Conservation (phyloP, 2,113 vertebrate genomes). For the Uria aalge region DNA sequence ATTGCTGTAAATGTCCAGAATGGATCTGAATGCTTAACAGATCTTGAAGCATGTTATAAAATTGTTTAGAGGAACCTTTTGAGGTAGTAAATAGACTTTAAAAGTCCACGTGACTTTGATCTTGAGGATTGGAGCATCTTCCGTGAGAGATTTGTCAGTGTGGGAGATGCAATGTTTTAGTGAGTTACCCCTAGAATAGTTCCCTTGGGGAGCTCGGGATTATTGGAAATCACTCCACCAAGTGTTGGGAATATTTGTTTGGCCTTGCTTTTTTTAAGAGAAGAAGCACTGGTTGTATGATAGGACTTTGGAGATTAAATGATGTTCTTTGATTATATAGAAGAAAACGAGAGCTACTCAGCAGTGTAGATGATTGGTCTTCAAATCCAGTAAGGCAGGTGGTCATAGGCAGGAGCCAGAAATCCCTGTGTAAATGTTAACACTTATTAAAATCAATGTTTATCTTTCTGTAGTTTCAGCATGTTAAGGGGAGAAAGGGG, state of each 20-base stretch:
- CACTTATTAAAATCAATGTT: constrained; percentile 31
- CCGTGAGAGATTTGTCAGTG: not conserved
- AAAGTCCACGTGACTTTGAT: not conserved
- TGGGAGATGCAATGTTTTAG: not conserved
- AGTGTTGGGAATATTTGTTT: not conserved
- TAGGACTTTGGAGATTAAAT: constrained; percentile 6
- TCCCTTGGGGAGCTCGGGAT: not conserved
- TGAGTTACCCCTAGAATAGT: not conserved
- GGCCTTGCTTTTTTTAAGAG: not conserved
- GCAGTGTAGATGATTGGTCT: not conserved
- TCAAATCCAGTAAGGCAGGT: constrained; percentile 11
- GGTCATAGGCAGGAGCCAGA: not conserved
- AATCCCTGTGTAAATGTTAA: constrained; percentile 51
- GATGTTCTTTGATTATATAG: constrained; percentile 1
- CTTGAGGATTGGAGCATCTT: not conserved
- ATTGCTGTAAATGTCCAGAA: not conserved
- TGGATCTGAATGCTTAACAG: not conserved
- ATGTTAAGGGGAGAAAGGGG: not conserved
- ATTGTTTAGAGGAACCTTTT: not conserved
- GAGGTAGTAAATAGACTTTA: not conserved
- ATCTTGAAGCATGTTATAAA: not conserved
- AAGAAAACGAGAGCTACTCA: not conserved
- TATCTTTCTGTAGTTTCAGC: constrained; percentile 3
- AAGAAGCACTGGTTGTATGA: not conserved
- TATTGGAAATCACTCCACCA: constrained; percentile 34